phyloP scores from a whole-genome alignment of 2,797 vertebrate genomes.

The Cynodonichthys magdalenae region DNA sequence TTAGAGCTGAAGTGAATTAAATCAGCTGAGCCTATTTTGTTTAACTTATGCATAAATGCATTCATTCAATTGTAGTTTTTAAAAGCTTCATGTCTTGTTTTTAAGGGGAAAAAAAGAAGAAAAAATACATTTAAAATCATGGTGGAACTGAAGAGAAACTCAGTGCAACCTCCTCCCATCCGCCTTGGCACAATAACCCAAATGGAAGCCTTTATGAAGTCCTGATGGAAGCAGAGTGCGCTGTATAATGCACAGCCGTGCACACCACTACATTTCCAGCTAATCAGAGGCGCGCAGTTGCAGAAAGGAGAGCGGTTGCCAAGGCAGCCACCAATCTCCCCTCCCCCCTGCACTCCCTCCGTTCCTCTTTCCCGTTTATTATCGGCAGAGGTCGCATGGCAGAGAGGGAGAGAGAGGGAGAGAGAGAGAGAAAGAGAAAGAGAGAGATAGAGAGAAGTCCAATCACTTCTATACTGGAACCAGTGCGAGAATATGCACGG shows the following conservation, averaged over 20 bases:
- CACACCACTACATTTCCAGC: conserved; percentile 78
- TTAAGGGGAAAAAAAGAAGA: conserved; percentile 17
- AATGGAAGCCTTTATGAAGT: conserved; percentile 70
- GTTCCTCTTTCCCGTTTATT: conserved; percentile 82
- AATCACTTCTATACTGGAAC: conserved; percentile 79
- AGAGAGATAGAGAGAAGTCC: conserved; percentile 68
- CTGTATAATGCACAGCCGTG: conserved; percentile 71
- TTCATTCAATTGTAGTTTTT: conserved; percentile 22
- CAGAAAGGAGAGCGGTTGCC: conserved; percentile 81
- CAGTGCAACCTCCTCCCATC: conserved; percentile 48
- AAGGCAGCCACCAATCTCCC: conserved; percentile 82
- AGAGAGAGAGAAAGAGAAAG: conserved; percentile 67
- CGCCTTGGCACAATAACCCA: conserved; percentile 72
- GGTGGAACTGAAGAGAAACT: conserved; percentile 36
- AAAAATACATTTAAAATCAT: conserved; percentile 20
- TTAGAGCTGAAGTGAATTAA: not conserved
- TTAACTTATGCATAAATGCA: not conserved
- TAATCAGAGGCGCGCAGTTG: conserved; percentile 82
- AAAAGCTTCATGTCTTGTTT: conserved; percentile 6
- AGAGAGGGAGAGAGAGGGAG: conserved; percentile 74
- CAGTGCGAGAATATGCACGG: conserved; percentile 80
- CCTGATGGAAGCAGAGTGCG: conserved; percentile 70
- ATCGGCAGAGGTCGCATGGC: conserved; percentile 89
- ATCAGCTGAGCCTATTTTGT: not conserved
- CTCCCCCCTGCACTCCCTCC: conserved; percentile 73